Evolutionary conservation across 2,888 invertebrate genomes (phyloP), one percentile per base, ranked within the genome.

Genomic region (Melanostoma mellinum): DNA sequence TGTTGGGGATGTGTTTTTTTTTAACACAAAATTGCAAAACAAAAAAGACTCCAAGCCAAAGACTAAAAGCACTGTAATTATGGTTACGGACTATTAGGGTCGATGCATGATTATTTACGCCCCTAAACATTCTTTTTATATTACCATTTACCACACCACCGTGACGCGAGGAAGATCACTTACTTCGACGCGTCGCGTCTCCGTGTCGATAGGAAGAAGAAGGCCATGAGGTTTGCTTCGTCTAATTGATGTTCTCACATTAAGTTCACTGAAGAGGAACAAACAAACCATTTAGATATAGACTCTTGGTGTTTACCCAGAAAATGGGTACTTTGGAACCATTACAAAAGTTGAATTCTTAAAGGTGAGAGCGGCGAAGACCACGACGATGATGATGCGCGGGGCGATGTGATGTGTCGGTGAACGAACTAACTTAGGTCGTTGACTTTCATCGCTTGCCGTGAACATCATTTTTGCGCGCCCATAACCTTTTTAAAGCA

Each of bases 211-310:
- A 8, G 42, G 46, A 50, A 40, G 30, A 61, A 20, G 4, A 30
- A 42, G 56, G 33, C 65, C 50, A 74, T 46, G 56, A 58, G 63
- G 38, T 33, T 35, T 65, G 65, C 73, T 73, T 73, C 48, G 61
- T 75, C 58, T 80, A 75, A 80, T 80, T 80, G 75, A 69, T 80
- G 75, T 80, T 75, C 69, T 65, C 69, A 65, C 80, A 69, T 68
- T 61, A 42, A 61, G 38, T n/a, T 55, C 35, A 50, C 30, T 10
- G 53, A 69, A 9, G 44, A 79, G 74, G 68, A 69, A 63, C 63
- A 75, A 80, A 75, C 75, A 80, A 75, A 80, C 75, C 63, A 63
- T 75, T 75, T 65, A 40, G 53, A 32, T 53, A 32, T 46, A 46
- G 61, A 48, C 48, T 63, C 20, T 63, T 46, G 52, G 30, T 78